Base-by-base conservation (phyloP, 2,113 vertebrate species). In the Irena cyanogastra region DNA sequence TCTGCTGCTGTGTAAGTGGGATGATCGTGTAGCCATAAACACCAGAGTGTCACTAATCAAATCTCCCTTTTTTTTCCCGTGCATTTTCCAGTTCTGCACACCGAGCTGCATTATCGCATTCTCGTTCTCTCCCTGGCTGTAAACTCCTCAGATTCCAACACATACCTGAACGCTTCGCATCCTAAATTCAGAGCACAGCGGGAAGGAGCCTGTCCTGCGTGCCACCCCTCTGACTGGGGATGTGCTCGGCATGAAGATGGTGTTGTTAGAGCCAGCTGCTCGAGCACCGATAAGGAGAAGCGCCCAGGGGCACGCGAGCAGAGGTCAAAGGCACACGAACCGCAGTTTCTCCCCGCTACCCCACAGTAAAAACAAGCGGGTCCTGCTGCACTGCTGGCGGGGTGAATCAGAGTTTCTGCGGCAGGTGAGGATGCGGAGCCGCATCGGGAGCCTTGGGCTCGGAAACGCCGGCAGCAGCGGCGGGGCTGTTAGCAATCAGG, bases 361-460 rank as follows among this genome's bases (percentile, higher is more conserved):
- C 74, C 66, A 2, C 41, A 6, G 59, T 2, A 22, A 90, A 92
- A 86, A 31, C 4, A 28, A 50, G 42, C 45, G 20, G 74, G 68
- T 93, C 71, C 90, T 30, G 79, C 59, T 66, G 88, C 93, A 3
- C 94, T 6, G 87, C 85, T 52, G 3, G 79, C 10, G 92, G 88
- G 90, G 79, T 88, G 92, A 93, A 95, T 71, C 83, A 14, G 96
- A 97, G 94, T 97, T 97, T 30, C 94, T 94, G 95, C 90, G 56
- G 93, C 95, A 97, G 95, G 95, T 96, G 93, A 95, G 66, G 95
- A 88, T 75, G 96, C 93, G 64, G 84, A 86, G 77, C 87, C 19
- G 89, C 71, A 52, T 80, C 47, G 82, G 57, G 70, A 89, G 75
- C 85, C 64, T 31, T 1, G 35, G 65, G 92, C 88, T 88, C 4